Evolutionary conservation across 2,113 vertebrate genomes (phyloP), one percentile per base, ranked within the genome.

Genomic region (Macaca mulatta): DNA sequence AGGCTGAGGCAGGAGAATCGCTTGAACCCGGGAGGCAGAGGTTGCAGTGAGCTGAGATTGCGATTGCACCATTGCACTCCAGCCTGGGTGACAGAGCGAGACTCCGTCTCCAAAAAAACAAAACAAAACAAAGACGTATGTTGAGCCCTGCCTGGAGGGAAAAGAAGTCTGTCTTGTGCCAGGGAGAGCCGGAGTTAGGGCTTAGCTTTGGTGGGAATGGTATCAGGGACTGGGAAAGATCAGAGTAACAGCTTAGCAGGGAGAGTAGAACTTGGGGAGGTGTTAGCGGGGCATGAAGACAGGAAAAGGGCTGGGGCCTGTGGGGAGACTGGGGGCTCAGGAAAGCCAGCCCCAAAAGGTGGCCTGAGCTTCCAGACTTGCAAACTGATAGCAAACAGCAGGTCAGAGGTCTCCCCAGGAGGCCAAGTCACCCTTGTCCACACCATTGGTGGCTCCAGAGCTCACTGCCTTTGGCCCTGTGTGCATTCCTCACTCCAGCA

Each of bases 401-500:
- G n/a, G 50, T 16, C 45, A 81, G 38, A 22, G 25, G 80, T 43
- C 12, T 38, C 30, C 17, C 17, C 45, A 17, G 86, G 70, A 59
- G 70, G 12, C 50, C 64, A 2, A 35, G 30, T 32, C 17, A 9
- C 16, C 1, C 0, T 16, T 0, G 8, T 27, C n/a, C 70, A 38
- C 12, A 1, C 1, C 72, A 20, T 9, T 1, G 3, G n/a, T 4
- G 43, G 40, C 70, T 43, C 72, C 5, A 0, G 35, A 6, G 48
- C 32, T 17, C 25, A 0, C 23, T 45, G 8, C 40, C 77, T n/a
- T 3, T 23, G 14, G 38, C 57, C 80, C 2, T 0, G 10, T 0
- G 9, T 16, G 35, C 1, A 0, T 4, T 48, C 16, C 11, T 32
- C 6, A 16, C n/a, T 7, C n/a, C 1, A 0, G 45, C 0, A 23